phyloP scores from a whole-genome alignment of 1,140 invertebrate genomes.

The Saccostrea cuccullata region DNA sequence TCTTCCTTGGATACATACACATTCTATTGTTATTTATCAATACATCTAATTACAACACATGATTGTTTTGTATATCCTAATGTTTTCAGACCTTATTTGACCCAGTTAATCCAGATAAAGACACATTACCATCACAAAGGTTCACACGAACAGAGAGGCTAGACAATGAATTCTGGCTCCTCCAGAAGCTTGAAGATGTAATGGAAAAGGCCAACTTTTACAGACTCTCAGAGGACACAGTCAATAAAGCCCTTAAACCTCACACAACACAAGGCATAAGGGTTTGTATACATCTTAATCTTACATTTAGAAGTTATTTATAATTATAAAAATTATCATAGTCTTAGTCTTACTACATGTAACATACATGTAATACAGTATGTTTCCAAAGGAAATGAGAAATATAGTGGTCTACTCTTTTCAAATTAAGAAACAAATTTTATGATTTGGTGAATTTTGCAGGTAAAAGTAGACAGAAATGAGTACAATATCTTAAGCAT shows the following conservation, averaged over 20 bases:
- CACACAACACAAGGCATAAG: constrained; percentile 70
- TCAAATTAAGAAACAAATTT: too few relatives aligned
- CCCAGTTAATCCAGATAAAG: constrained; percentile 78
- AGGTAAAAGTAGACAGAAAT: constrained; percentile 73
- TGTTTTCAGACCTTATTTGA: constrained; percentile 74
- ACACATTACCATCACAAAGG: constrained; percentile 72
- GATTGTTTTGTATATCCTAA: neutral
- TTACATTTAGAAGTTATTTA: too few relatives aligned
- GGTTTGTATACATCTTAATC: constrained; percentile 53
- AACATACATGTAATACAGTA: too few relatives aligned
- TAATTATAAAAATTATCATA: too few relatives aligned
- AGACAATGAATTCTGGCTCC: constrained; percentile 77
- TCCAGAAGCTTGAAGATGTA: constrained; percentile 73
- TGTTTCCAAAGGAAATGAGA: too few relatives aligned
- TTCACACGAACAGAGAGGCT: constrained; percentile 68
- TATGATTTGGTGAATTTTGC: constrained; percentile 35
- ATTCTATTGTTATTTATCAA: too few relatives aligned
- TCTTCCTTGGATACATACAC: too few relatives aligned
- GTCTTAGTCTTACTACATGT: too few relatives aligned
- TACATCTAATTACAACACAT: too few relatives aligned
- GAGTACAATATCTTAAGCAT: constrained; percentile 76
- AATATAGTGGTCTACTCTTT: too few relatives aligned
- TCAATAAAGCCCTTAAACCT: constrained; percentile 67
- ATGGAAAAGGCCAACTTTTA: constrained; percentile 77
- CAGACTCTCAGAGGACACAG: constrained; percentile 67